Percentiles rank a stretch among this genome's conserved stretches.
phyloP scores from a whole-genome alignment of 2,888 invertebrate species.

The Nebria brevicollis region DNA sequence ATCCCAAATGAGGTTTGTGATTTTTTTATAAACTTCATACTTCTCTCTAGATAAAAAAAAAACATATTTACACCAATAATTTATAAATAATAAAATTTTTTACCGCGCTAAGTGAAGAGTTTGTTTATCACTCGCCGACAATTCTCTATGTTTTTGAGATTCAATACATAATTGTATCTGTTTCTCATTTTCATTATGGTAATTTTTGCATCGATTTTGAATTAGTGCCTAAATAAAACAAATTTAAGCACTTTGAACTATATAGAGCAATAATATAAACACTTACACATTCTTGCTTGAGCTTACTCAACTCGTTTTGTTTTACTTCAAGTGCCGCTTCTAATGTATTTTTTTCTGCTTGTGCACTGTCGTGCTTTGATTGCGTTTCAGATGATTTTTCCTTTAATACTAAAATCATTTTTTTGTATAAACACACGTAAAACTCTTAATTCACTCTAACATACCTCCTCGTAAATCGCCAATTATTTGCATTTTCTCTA shows the following conservation, averaged over 20 bases:
- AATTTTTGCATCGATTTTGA: neutral
- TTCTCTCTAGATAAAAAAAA: constrained; percentile 10
- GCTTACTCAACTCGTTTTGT: neutral
- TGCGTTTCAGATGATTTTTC: neutral
- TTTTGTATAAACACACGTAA: neutral
- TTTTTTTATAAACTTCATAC: constrained; percentile 9
- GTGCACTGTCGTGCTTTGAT: neutral
- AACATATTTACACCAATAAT: neutral
- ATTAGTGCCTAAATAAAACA: neutral
- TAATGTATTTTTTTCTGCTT: neutral
- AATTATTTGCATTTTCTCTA: neutral
- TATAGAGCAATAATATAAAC: neutral
- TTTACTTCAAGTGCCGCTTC: neutral
- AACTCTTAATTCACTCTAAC: neutral
- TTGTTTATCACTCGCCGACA: constrained; percentile 6
- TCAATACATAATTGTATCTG: neutral
- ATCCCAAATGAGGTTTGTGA: constrained; percentile 29
- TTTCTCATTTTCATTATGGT: constrained; percentile 3
- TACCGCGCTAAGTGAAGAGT: constrained; percentile 18
- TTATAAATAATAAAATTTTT: constrained; percentile 7
- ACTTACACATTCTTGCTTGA: constrained; percentile 9
- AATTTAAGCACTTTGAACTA: neutral
- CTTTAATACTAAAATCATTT: neutral
- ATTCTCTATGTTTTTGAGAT: neutral
- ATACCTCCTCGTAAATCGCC: neutral